Base-by-base conservation (phyloP, 2,797 vertebrate genomes). In the Scarus forsteni region DNA sequence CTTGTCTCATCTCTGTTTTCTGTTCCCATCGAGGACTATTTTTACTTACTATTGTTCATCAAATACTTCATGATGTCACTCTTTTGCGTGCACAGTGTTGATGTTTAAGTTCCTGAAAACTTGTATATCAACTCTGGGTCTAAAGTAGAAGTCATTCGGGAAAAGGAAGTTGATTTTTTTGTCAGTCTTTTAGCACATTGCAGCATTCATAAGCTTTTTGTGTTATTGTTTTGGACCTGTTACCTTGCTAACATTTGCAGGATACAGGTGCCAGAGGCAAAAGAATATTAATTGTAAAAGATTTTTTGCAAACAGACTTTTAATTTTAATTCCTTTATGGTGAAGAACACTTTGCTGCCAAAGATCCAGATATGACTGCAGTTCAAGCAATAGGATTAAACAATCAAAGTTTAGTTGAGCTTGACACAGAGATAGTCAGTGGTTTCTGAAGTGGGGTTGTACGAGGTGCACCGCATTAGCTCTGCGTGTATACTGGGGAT, bases 1-100 rank as follows among this genome's bases (percentile, higher is more conserved):
- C 71, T 38, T 54, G 64, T 66, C 7, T 59, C 35, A 73, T 58
- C 48, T 15, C 12, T 60, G 27, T 11, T 74, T 38, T 67, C 35
- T 14, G 9, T 52, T 19, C 27, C 39, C 27, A 70, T 11, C 1
- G 5, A 8, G 34, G 43, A 36, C 57, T 55, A 45, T 53, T 66
- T 64, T 74, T 62, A 11, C 18, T 18, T 12, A 1, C 12, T 13
- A 5, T 19, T 36, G 5, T 49, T 50, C 51, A 54, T 53, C 15
- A 14, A 8, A 34, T 1, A 39, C 16, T 66, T 49, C 15, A 5
- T 5, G 1, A 0, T 1, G 0, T 63, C 36, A 63, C 36, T 77
- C 11, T 19, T 35, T 15, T 8, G n/a, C 12, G 15, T 51, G 18
- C 34, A 6, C 36, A 45, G 13, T 5, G 11, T 11, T 16, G 11